phyloP scores from a whole-genome alignment of 2,113 vertebrate genomes.

The Thalassarche chlororhynchos region DNA sequence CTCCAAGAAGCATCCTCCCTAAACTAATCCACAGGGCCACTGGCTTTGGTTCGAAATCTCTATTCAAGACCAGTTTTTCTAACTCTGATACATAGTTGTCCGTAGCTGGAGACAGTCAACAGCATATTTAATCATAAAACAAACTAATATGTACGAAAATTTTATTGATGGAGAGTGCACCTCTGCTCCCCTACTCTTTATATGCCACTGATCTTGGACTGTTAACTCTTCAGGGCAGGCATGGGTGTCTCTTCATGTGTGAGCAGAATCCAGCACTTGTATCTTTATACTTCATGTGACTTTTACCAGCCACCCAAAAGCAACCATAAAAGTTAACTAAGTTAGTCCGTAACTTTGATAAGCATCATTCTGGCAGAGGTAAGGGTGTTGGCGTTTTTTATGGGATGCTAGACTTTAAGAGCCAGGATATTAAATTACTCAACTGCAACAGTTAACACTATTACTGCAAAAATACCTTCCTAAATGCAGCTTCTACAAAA shows the following conservation, averaged over 20 bases:
- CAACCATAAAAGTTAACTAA: neutral
- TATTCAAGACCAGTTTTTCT: neutral
- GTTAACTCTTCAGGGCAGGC: neutral
- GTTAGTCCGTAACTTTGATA: neutral
- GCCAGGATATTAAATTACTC: neutral
- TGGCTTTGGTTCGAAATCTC: neutral
- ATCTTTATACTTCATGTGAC: neutral
- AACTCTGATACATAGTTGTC: neutral
- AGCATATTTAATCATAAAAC: neutral
- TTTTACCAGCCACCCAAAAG: neutral
- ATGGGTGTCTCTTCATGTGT: accelerated
- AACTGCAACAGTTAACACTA: neutral
- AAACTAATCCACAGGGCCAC: neutral
- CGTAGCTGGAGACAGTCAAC: neutral
- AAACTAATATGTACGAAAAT: neutral
- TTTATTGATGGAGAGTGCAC: neutral
- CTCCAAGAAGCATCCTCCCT: neutral
- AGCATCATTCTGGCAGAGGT: neutral
- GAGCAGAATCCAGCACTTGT: neutral
- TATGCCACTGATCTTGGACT: neutral
- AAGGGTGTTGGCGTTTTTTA: neutral
- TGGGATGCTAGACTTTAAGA: neutral
- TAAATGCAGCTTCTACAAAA: conserved; percentile 4
- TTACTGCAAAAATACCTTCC: neutral
- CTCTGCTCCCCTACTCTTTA: neutral